These are phyloP conservation scores for Drosophila littoralis DNA, from an alignment of 1,140 invertebrate species.

Conservation along the genomic window DNA sequence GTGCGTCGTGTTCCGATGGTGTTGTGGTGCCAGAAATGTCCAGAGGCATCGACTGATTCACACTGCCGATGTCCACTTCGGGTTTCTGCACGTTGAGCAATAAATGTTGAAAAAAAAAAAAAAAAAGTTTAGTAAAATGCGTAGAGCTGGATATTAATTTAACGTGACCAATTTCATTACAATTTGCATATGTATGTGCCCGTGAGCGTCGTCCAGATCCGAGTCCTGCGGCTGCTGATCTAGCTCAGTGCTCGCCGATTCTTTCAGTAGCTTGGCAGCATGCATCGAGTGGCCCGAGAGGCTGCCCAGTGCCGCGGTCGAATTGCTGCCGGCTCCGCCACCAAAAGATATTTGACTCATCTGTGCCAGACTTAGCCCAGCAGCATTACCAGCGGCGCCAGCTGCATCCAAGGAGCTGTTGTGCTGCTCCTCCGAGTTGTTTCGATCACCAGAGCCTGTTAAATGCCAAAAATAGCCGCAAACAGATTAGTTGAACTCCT, in stretches of 20 bases:
- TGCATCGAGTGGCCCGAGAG: conserved; percentile 75
- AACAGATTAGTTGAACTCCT: not conserved
- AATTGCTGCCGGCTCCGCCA: conserved; percentile 45
- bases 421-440: conserved; percentile 85
- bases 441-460: conserved; percentile 86
- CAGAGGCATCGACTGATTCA: conserved; percentile 82
- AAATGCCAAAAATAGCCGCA: not conserved
- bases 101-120: conserved; percentile 24
- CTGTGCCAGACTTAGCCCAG: conserved; percentile 78
- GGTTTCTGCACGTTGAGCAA: conserved; percentile 69
- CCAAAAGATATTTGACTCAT: conserved; percentile 83
- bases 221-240: conserved; percentile 80
- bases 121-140: conserved; percentile 45
- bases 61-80: conserved; percentile 80
- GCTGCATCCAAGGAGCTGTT: conserved; percentile 74
- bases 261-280: conserved; percentile 78
- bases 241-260: conserved; percentile 70
- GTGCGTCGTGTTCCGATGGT: conserved; percentile 83
- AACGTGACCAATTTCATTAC: conserved; percentile 83
- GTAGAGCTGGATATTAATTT: not conserved
- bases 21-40: conserved; percentile 83
- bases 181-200: conserved; percentile 84
- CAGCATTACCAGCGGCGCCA: conserved; percentile 54
- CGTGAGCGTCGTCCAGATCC: conserved; percentile 78
- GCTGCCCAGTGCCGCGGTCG: conserved; percentile 50